phyloP scores from a whole-genome alignment of 2,113 vertebrate genomes.

The Chaenogobius annularis region DNA sequence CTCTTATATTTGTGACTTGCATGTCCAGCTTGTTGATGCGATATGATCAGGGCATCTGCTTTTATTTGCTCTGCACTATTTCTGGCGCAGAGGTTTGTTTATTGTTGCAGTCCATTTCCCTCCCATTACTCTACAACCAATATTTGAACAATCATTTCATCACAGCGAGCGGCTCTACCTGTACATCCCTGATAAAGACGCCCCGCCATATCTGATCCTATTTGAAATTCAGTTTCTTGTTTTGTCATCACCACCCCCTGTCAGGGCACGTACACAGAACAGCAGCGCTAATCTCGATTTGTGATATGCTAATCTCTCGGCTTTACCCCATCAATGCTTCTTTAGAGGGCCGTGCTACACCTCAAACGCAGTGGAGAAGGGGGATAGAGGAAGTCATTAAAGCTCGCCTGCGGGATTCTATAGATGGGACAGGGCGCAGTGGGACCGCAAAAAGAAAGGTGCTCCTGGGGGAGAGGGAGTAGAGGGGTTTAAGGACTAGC shows the following conservation, averaged over 20 bases:
- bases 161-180: slow-evolving; percentile 44
- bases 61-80: not conserved
- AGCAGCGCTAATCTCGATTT: slow-evolving; percentile 69
- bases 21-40: not conserved
- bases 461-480: slow-evolving; percentile 34
- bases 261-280: slow-evolving; percentile 62
- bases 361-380: slow-evolving; percentile 52
- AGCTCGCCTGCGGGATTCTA: slow-evolving; percentile 59
- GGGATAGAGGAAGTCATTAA: slow-evolving; percentile 68
- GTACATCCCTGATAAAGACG: slow-evolving; percentile 67
- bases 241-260: slow-evolving; percentile 63
- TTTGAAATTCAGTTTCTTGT: slow-evolving; percentile 61
- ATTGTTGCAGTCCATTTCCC: slow-evolving; percentile 14
- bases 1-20: not conserved
- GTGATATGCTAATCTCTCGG: slow-evolving; percentile 76
- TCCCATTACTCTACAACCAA: slow-evolving; percentile 34
- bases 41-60: not conserved
- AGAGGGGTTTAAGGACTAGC: slow-evolving; percentile 37
- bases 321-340: slow-evolving; percentile 15
- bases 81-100: not conserved
- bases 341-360: slow-evolving; percentile 62
- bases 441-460: slow-evolving; percentile 28
- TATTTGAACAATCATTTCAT: slow-evolving; percentile 14
- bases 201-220: slow-evolving; percentile 63
- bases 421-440: slow-evolving; percentile 45